Base-by-base conservation (phyloP, 2,888 invertebrate species). In the Phyto melanocephala region DNA sequence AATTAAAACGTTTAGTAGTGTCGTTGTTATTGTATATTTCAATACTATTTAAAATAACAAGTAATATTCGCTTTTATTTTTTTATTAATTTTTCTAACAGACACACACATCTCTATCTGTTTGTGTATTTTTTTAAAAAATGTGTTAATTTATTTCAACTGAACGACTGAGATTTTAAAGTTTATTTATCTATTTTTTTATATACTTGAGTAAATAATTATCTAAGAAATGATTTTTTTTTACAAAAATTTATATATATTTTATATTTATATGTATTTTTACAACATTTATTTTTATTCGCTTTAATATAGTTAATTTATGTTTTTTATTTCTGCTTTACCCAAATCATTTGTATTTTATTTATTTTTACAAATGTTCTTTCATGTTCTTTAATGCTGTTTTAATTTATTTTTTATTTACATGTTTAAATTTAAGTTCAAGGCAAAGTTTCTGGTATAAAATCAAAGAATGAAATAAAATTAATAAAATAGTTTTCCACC, bases 391-490 rank as follows among this genome's bases (percentile, higher is more conserved):
- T 52, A 10, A 40, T 52, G n/a, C 37, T 7, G 20, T 50, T 76
- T 50, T 20, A 63, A 74, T 76, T 17, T 15, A 63, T 17, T 22
- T 50, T 33, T 6, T 35, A 33, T 63, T 35, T 42, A 33, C 4
- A 70, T 42, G 56, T 65, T 58, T 47, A 77, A 74, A 72, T 77
- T 77, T 68, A 76, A 77, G 81, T 68, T 74, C 63, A 81, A 81
- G 72, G 72, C 56, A n/a, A n/a, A n/a, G n/a, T n/a, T n/a, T n/a
- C n/a, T n/a, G n/a, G n/a, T n/a, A n/a, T n/a, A n/a, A n/a, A n/a
- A n/a, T n/a, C n/a, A n/a, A n/a, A n/a, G n/a, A n/a, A n/a, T n/a
- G n/a, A n/a, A n/a, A n/a, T n/a, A n/a, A n/a, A n/a, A n/a, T n/a
- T n/a, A n/a, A n/a, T n/a, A n/a, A n/a, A n/a, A n/a, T n/a, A n/a